Conservation (phyloP, 2,797 vertebrate species). For the Agapornis canus region DNA sequence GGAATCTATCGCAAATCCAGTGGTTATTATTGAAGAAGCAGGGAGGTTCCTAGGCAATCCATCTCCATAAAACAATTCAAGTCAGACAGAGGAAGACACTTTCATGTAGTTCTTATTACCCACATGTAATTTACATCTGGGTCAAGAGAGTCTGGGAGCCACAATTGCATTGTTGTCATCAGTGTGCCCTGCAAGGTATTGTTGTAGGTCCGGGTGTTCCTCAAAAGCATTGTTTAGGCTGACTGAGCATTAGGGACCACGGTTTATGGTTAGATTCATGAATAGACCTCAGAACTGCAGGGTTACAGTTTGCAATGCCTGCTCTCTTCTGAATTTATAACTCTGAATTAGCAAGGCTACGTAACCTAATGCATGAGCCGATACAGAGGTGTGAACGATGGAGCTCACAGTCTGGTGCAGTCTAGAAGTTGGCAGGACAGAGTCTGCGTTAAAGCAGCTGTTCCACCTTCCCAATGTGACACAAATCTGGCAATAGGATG, state of each 20-base stretch:
- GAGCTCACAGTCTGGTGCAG: not conserved
- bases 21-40: conserved; percentile 20
- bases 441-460: not conserved
- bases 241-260: not conserved
- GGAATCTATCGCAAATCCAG: not conserved
- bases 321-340: not conserved
- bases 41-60: not conserved
- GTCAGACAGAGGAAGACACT: conserved; percentile 62
- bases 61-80: conserved; percentile 62
- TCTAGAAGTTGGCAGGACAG: not conserved
- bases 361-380: fast-evolving
- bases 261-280: not conserved
- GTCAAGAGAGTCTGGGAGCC: not conserved
- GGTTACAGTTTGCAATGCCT: not conserved
- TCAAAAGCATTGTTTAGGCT: not conserved
- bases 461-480: not conserved
- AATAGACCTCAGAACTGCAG: conserved; percentile 11
- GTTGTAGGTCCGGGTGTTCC: not conserved
- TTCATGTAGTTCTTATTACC: conserved; percentile 42
- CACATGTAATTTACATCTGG: conserved; percentile 25
- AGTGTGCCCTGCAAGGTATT: not conserved
- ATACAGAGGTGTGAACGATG: not conserved
- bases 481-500: not conserved
- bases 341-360: not conserved
- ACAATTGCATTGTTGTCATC: conserved; percentile 2